phyloP scores from a whole-genome alignment of 2,888 invertebrate genomes.

The Linyphia triangularis region DNA sequence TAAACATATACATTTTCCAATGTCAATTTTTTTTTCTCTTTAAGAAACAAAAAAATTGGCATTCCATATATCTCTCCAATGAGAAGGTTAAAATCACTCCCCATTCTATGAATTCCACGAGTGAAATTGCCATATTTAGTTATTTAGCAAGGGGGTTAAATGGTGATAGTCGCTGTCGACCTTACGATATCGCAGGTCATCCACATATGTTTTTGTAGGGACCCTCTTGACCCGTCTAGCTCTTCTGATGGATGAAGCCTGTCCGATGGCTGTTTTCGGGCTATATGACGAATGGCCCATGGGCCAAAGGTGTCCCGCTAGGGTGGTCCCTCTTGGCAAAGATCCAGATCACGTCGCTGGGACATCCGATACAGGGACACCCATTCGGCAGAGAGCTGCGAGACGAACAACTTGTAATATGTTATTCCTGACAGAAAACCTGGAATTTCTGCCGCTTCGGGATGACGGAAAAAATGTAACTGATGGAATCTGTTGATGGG shows the following conservation, averaged over 20 bases:
- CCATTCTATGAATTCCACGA: background rate
- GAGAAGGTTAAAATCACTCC: background rate
- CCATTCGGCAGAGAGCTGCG: slow-evolving; percentile 15
- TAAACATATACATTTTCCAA: background rate
- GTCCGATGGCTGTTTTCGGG: slow-evolving; percentile 67
- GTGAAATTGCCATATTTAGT: background rate
- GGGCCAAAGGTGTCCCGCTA: slow-evolving; percentile 58
- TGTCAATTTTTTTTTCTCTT: background rate
- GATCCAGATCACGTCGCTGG: slow-evolving; percentile 54
- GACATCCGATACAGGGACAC: slow-evolving; percentile 40
- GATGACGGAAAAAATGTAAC: background rate
- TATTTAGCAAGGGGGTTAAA: slow-evolving; percentile 13
- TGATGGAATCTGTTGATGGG: background rate
- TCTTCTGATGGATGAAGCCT: slow-evolving; percentile 66
- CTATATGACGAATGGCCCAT: slow-evolving; percentile 66
- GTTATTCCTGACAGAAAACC: slow-evolving; percentile 38
- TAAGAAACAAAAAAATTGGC: too few species aligned
- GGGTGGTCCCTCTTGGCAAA: slow-evolving; percentile 53
- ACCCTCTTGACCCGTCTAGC: slow-evolving; percentile 29
- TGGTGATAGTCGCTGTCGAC: slow-evolving; percentile 3
- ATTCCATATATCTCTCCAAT: background rate
- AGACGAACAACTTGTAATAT: slow-evolving; percentile 61
- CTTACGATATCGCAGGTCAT: slow-evolving; percentile 17
- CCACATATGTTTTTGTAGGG: slow-evolving; percentile 36
- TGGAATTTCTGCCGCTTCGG: background rate